Evolutionary conservation across 2,797 vertebrate genomes (phyloP), one percentile per base, ranked within the genome.

Genomic region (Cryptoblepharus egeriae): DNA sequence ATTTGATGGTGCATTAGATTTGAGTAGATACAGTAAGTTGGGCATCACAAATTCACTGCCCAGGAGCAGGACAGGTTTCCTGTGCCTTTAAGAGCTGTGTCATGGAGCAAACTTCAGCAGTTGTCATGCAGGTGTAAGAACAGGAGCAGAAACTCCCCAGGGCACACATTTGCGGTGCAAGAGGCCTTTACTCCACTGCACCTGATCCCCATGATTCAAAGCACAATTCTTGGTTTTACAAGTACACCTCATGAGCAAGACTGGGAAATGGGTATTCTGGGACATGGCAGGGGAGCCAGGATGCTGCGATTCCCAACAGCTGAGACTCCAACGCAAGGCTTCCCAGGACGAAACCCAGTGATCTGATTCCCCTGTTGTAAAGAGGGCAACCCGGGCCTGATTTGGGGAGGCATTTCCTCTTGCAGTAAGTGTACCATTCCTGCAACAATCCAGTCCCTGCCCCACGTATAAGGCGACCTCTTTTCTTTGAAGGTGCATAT

Each of bases 401-500:
- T 55, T 90, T 75, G 32, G 1, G 1, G n/a, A 75, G 88, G 75
- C 80, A 90, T 91, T 92, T 92, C 90, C 84, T 86, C 58, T 89
- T 88, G 86, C 77, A 79, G 24, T 1, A 75, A 75, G 13, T 3
- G 0, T 75, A 69, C 24, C 71, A 52, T 81, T 90, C 65, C 89
- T 81, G 81, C 15, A 89, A 89, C 76, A 0, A 7, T 79, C 70
- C 35, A 3, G 65, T 81, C 82, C 0, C 39, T 71, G 3, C 49
- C 2, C 81, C 45, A 6, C 11, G 0, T 0, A 75, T 2, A 39
- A 13, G 0, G 49, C 11, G 64, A 20, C 80, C 80, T 84, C 77
- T 32, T 79, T 84, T 42, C 1, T 6, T 20, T 45, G 1, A 22
- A 24, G 63, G 26, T 0, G 32, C 79, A 64, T 78, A 1, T 76